These are phyloP conservation scores for Hypocryptadius cinnamomeus DNA, from an alignment of 2,113 vertebrate genomes.

Conservation along the genomic window DNA sequence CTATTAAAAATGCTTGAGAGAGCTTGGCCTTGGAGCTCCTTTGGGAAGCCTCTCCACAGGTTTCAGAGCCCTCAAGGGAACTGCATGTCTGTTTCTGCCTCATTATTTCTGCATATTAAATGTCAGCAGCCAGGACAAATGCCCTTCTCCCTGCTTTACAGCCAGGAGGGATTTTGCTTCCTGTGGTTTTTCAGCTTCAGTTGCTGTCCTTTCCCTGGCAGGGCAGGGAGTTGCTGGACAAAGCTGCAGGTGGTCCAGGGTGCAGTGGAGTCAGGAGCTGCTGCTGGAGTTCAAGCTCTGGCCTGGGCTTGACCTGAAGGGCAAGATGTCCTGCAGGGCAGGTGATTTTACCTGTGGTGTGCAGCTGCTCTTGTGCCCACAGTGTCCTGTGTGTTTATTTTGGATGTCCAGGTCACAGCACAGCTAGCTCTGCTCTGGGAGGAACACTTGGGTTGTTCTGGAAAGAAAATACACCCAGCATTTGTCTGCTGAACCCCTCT, in stretches of 20 bases:
- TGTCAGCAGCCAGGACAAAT: background rate
- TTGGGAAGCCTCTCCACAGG: background rate
- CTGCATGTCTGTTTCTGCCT: background rate
- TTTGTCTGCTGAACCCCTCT: background rate
- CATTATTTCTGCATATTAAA: background rate
- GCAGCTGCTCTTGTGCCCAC: background rate
- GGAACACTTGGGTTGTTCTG: background rate
- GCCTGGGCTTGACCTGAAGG: background rate
- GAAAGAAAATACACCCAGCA: background rate
- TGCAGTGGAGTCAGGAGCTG: background rate
- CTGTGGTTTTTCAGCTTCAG: background rate
- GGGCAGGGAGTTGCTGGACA: background rate
- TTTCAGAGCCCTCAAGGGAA: background rate
- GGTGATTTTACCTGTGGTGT: background rate
- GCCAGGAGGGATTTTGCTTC: background rate
- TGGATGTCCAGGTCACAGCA: background rate
- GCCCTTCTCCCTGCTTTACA: background rate
- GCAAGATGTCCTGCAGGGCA: background rate
- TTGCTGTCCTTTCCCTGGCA: background rate
- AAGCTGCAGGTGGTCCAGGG: background rate
- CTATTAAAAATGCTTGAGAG: background rate
- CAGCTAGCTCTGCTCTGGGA: background rate
- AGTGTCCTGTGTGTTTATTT: background rate
- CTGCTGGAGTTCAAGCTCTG: background rate
- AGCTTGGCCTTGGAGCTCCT: background rate